Evolutionary conservation across 2,797 vertebrate genomes (phyloP).

Genomic region (Pyrocephalus nanus): DNA sequence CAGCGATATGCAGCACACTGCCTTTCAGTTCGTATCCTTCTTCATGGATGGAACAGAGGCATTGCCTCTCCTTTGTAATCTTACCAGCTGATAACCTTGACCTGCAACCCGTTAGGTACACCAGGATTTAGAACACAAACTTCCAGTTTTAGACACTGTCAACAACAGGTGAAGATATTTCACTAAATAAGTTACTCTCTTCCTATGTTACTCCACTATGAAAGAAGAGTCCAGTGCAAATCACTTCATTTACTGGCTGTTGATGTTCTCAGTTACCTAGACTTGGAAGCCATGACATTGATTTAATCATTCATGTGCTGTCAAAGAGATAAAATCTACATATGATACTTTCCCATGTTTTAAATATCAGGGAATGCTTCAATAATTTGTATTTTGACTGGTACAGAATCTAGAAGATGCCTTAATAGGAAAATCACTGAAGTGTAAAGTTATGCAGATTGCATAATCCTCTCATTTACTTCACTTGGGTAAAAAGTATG

Average conservation of each 20-base stretch:
- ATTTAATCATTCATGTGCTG: not conserved
- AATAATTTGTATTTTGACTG: not conserved
- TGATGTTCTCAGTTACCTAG: not conserved
- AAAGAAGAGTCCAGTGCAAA: not conserved
- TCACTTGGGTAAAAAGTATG: not conserved
- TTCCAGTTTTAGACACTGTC: not conserved
- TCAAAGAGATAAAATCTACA: not conserved
- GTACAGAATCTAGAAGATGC: not conserved
- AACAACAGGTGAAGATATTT: not conserved
- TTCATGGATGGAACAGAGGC: not conserved
- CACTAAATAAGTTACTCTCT: not conserved
- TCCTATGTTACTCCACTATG: not conserved
- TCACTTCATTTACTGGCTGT: not conserved
- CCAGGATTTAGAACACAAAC: not conserved
- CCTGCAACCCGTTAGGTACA: not conserved
- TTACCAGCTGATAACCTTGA: not conserved
- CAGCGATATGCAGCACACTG: fast-evolving
- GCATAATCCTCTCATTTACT: not conserved
- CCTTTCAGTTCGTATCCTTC: not conserved
- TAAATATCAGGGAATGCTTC: not conserved
- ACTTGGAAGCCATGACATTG: not conserved
- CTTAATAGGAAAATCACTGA: not conserved
- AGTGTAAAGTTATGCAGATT: not conserved
- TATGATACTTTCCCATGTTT: not conserved
- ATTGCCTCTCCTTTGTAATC: not conserved